Conservation (phyloP, 2,797 vertebrate species). For the Mus minutoides region DNA sequence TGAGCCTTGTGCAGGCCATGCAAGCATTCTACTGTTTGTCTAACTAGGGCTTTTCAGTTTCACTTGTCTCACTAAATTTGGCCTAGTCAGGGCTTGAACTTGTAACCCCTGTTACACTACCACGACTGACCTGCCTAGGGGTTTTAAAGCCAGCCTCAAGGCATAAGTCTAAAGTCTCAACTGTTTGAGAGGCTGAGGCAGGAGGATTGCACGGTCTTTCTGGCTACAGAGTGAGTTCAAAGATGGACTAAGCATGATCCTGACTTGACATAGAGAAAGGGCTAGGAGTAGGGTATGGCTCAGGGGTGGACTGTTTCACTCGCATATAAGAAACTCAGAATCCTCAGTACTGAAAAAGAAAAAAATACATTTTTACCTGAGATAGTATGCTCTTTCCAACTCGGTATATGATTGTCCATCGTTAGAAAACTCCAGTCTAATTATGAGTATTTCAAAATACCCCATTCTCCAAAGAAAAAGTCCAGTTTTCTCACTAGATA, state of each 20-base stretch:
- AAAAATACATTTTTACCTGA: slow-evolving; percentile 31
- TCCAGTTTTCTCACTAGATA: neutral
- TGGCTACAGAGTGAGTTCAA: neutral
- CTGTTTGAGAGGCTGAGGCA: neutral
- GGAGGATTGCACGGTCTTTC: neutral
- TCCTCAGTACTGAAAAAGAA: neutral
- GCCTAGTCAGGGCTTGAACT: neutral
- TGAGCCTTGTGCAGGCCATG: no score
- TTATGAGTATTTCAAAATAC: slow-evolving; percentile 33
- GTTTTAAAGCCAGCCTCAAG: neutral
- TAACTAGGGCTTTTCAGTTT: neutral
- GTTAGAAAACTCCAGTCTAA: slow-evolving; percentile 10
- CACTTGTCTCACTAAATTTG: neutral
- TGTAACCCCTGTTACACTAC: no score
- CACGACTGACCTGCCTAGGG: neutral
- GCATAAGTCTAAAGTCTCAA: neutral
- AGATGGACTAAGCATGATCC: neutral
- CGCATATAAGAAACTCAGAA: neutral
- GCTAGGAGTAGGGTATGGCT: no score
- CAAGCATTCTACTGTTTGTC: neutral
- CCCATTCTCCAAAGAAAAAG: slow-evolving; percentile 27
- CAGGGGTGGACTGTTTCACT: neutral
- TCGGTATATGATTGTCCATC: neutral
- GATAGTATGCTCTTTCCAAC: slow-evolving; percentile 4
- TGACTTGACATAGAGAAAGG: neutral